phyloP scores from a whole-genome alignment of 1,140 invertebrate genomes.

The Harpegnathos saltator region DNA sequence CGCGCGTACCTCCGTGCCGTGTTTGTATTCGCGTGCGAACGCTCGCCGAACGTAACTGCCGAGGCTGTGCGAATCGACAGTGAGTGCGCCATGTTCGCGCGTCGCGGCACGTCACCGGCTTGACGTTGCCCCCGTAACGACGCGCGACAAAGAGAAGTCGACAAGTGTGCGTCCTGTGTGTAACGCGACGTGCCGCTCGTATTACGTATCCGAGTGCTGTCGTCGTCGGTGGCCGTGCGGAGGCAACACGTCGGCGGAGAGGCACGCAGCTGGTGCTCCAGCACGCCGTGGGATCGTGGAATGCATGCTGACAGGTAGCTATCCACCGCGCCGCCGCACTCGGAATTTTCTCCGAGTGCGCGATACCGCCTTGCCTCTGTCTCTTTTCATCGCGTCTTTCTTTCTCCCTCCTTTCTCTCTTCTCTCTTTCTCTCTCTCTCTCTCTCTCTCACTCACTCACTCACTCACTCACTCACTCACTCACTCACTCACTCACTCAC shows the following conservation, averaged over 20 bases:
- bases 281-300: slow-evolving; percentile 77
- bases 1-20: not conserved
- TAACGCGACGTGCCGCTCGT: not conserved
- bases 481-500: too few species aligned
- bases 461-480: too few species aligned
- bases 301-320: slow-evolving; percentile 82
- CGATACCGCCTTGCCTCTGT: not conserved
- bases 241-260: slow-evolving; percentile 3
- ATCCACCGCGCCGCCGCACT: slow-evolving; percentile 76
- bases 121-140: slow-evolving; percentile 20
- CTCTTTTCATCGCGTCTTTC: slow-evolving; percentile 21
- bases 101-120: slow-evolving; percentile 63
- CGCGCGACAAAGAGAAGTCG: slow-evolving; percentile 10
- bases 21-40: not conserved
- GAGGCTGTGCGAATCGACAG: slow-evolving; percentile 26
- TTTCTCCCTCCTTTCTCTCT: too few species aligned
- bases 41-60: slow-evolving; percentile 21
- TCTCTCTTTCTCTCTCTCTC: not conserved
- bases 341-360: slow-evolving; percentile 66
- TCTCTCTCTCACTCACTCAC: too few species aligned
- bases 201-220: not conserved
- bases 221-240: slow-evolving; percentile 7
- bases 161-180: not conserved
- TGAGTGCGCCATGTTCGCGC: slow-evolving; percentile 69
- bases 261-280: slow-evolving; percentile 41